Conservation (phyloP, 2,888 invertebrate genomes). For the Emesis furor region DNA sequence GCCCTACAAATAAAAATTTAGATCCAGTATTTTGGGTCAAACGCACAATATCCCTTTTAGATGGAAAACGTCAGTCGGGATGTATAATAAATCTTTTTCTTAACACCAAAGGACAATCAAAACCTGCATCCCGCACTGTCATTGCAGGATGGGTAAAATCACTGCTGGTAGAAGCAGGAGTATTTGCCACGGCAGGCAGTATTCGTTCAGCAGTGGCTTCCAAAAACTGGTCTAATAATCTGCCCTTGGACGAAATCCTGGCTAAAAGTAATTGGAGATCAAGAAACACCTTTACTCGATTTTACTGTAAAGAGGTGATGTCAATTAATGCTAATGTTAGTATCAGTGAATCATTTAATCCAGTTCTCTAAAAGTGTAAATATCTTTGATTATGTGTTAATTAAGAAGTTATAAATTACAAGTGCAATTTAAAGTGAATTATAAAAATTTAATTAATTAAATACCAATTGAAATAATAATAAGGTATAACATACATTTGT, state of each 20-base stretch:
- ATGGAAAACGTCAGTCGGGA: neutral
- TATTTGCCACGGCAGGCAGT: constrained; percentile 44
- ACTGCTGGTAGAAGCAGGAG: constrained; percentile 43
- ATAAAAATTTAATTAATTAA: neutral
- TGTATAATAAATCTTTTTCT: constrained; percentile 53
- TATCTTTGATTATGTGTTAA: no score
- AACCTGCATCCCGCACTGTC: constrained; percentile 59
- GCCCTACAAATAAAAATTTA: constrained; percentile 25
- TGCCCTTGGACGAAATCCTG: constrained; percentile 61
- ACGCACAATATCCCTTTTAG: constrained; percentile 23
- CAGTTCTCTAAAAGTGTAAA: neutral
- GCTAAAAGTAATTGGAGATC: constrained; percentile 1
- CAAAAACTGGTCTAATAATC: constrained; percentile 49
- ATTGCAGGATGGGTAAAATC: constrained; percentile 66
- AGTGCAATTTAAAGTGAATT: no score
- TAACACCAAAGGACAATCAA: constrained; percentile 57
- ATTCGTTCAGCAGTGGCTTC: constrained; percentile 58
- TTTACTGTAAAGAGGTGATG: constrained; percentile 9
- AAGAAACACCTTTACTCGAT: neutral
- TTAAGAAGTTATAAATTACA: no score
- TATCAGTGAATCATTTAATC: neutral
- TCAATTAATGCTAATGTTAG: neutral
- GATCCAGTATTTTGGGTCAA: constrained; percentile 55
- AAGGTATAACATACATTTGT: neutral
- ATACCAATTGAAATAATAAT: neutral